Percentiles rank a stretch among this genome's conserved stretches.
These are phyloP conservation scores for Meloidogyne hapla DNA, from an alignment of 1,140 invertebrate species.

Conservation along the genomic window DNA sequence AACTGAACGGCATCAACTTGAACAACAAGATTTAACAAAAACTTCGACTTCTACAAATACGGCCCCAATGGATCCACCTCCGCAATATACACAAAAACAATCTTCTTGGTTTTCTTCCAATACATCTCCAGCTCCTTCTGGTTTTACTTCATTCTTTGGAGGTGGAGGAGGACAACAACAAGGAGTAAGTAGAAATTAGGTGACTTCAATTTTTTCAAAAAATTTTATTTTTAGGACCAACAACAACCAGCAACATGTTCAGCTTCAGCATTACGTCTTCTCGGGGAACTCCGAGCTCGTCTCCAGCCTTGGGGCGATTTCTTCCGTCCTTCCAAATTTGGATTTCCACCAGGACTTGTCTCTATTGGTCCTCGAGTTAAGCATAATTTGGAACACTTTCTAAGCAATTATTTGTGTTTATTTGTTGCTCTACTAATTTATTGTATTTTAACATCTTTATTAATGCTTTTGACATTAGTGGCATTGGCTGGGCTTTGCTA, in stretches of 20 bases:
- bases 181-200: neutral
- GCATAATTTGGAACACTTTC: conserved; percentile 39
- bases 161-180: neutral
- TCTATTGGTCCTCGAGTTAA: conserved; percentile 41
- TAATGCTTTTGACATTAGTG: conserved; percentile 46
- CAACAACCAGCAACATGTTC: neutral
- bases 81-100: neutral
- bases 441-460: conserved; percentile 46
- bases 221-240: neutral
- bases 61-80: neutral
- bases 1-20: neutral
- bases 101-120: neutral
- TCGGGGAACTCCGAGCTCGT: conserved; percentile 24
- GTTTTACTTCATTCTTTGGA: neutral
- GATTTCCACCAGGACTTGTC: conserved; percentile 23
- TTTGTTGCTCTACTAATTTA: conserved; percentile 45
- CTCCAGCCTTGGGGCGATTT: conserved; percentile 44
- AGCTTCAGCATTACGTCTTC: conserved; percentile 10
- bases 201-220: neutral
- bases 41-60: neutral
- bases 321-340: conserved; percentile 41
- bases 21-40: conserved; percentile 4
- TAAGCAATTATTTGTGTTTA: conserved; percentile 47
- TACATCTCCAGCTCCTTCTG: neutral
- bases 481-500: conserved; percentile 44